Evolutionary conservation across 1,140 invertebrate species (phyloP), one percentile per base, ranked within the genome.

Genomic region (Anastrepha obliqua): DNA sequence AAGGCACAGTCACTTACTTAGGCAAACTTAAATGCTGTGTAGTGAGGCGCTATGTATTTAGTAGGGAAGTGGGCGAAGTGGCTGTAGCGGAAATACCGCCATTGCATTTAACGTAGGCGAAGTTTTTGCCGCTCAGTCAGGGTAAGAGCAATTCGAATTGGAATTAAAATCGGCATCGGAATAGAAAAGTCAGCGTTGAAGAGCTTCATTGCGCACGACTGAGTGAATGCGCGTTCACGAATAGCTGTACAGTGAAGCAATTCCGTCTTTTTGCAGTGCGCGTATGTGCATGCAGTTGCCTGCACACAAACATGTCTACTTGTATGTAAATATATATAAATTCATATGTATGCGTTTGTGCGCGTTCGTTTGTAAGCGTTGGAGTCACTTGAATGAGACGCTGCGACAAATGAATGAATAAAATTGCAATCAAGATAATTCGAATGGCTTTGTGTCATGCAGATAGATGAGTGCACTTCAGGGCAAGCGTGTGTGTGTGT

Each of bases 351-450:
- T 29, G 20, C 6, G 7, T n/a, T 6, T 51, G 51, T 47, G 29
- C 7, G 70, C 9, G 17, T 74, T 74, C 39, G n/a, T 9, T 20
- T 81, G 44, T 81, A 55, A 20, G 70, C 70, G 39, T 42, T 47
- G 70, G 11, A 74, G 74, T 9, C 74, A 55, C 74, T 81, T 81
- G 20, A 81, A 51, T 42, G 7, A 51, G 47, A 81, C 74, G 74
- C 20, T 81, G 74, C 20, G 74, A 81, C 74, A 81, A 81, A 55
- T 81, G 74, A 81, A 67, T 39, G 64, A 67, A 81, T 81, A 47
- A 81, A 81, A 81, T 81, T 81, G 74, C 74, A 81, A 81, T 81
- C 74, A 55, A 81, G 74, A 81, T 81, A 55, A 81, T 81, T 55
- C n/a, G 74, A 62, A 62, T 62, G 60, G n/a, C 60, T 62, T 62